Base-by-base conservation (phyloP, 1,140 invertebrate species). In the Octopus bimaculoides region DNA sequence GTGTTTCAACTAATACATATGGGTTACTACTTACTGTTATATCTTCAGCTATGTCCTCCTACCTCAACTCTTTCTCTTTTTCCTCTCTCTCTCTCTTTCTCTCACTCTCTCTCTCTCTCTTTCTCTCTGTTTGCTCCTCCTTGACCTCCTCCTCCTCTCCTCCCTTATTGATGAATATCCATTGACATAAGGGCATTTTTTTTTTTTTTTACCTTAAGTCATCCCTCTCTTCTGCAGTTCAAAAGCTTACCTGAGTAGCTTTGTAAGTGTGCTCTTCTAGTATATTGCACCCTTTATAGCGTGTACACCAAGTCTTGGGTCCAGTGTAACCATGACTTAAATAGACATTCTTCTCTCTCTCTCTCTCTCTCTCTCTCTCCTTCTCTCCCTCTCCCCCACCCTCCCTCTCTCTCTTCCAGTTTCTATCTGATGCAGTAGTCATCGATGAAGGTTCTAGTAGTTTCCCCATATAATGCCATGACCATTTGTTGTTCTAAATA, bases 401-500 rank as follows among this genome's bases (percentile, higher is more conserved):
- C n/a, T 54, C 55, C 76, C 54, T 52, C 41, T 41, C 41, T 12
- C 41, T 14, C 73, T 61, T 9, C 66, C 4, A n/a, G 66, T 71
- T 20, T 71, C 66, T 41, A 41, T 41, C 26, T 41, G 26, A 41
- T 41, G 26, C 26, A 41, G 17, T 12, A 71, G 26, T 71, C 66
- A 71, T 61, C 56, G 56, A 61, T 61, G 56, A 61, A 12, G 56
- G 26, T 41, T 41, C 26, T 41, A 41, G 26, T 41, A 41, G 26
- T 41, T 41, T 71, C 66, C 66, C 66, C 66, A 71, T 71, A 71
- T 71, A 71, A 71, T 20, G 66, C 66, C 66, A 71, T 61, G 9
- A 71, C 66, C 66, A 71, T n/a, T 71, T 71, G 66, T 71, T 71
- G 66, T 71, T 14, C 17, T 71, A 71, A 71, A 71, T 71, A 71